Evolutionary conservation across 2,113 vertebrate species (phyloP), one percentile per base, ranked within the genome.

Genomic region (Plecturocebus donacophilus): DNA sequence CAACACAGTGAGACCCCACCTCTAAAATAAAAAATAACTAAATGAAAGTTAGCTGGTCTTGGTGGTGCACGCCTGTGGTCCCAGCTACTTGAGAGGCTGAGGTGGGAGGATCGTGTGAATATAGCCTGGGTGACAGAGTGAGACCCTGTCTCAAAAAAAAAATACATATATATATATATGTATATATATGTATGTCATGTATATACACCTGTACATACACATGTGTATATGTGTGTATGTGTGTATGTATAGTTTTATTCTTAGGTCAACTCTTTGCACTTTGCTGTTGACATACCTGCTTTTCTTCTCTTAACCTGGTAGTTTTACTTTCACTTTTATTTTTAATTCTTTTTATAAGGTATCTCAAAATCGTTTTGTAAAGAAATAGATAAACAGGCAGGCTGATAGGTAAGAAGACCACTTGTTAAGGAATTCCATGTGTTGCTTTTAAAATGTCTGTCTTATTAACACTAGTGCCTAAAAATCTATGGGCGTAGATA

Each of bases 121-220:
- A 30, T 64, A 64, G 61, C 61, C 61, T 32, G 61, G 12, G 12
- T 64, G 61, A 64, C 61, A 64, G 61, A 64, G 61, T 64, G 27
- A 64, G 27, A 64, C 27, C 12, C 61, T 64, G 61, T 64, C 61
- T 64, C 27, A 64, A 64, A 64, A 64, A 64, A 64, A 30, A 64
- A 30, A 0, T n/a, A n/a, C n/a, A n/a, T n/a, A 13, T 11, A 0
- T 12, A 0, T 14, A 6, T 32, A 6, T 64, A 32, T 64, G 5
- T 64, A 64, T 5, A 0, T 64, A 0, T 30, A 2, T 64, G 6
- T 64, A 64, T 64, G 5, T 64, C 52, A 64, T 5, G 21, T 58
- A 58, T 58, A 58, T 58, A 25, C 16, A 52, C 52, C 52, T 58
- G 56, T 58, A 25, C 23, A 64, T 14, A 64, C 2, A 64, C 61